Evolutionary conservation across 2,888 invertebrate genomes (phyloP).

Genomic region (Polymixis lichenea): DNA sequence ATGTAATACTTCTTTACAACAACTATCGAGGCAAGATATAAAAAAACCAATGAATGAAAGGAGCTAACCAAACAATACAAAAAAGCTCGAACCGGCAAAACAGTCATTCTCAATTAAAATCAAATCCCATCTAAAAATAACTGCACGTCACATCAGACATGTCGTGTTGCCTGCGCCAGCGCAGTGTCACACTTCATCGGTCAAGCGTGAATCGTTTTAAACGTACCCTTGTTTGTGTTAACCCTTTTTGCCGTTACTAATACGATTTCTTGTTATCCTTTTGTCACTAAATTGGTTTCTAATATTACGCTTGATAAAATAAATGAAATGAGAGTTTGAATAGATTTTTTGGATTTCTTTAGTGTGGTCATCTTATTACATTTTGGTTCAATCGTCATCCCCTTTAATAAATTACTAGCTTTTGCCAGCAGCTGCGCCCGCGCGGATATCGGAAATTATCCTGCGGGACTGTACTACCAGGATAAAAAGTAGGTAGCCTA

Average conservation of each 20-base stretch:
- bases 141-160: slow-evolving; percentile 53
- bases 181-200: slow-evolving; percentile 63
- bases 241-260: slow-evolving; percentile 67
- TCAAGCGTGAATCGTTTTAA: slow-evolving; percentile 72
- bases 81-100: slow-evolving; percentile 6
- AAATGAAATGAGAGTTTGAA: slow-evolving; percentile 6
- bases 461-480: too few species aligned
- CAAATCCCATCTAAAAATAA: slow-evolving; percentile 62
- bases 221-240: slow-evolving; percentile 72
- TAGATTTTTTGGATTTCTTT: neutral
- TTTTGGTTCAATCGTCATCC: too few species aligned
- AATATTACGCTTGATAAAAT: slow-evolving; percentile 40
- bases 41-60: slow-evolving; percentile 25
- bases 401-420: too few species aligned
- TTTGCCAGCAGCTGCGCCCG: too few species aligned
- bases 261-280: slow-evolving; percentile 61
- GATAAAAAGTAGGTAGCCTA: too few species aligned
- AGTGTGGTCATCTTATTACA: neutral
- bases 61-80: slow-evolving; percentile 13
- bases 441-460: too few species aligned
- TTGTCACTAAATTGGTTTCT: slow-evolving; percentile 62
- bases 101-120: slow-evolving; percentile 63
- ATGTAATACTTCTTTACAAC: neutral
- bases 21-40: neutral
- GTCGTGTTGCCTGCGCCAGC: slow-evolving; percentile 65